Evolutionary conservation across 2,113 vertebrate genomes (phyloP).

Genomic region (Panurus biarmicus): DNA sequence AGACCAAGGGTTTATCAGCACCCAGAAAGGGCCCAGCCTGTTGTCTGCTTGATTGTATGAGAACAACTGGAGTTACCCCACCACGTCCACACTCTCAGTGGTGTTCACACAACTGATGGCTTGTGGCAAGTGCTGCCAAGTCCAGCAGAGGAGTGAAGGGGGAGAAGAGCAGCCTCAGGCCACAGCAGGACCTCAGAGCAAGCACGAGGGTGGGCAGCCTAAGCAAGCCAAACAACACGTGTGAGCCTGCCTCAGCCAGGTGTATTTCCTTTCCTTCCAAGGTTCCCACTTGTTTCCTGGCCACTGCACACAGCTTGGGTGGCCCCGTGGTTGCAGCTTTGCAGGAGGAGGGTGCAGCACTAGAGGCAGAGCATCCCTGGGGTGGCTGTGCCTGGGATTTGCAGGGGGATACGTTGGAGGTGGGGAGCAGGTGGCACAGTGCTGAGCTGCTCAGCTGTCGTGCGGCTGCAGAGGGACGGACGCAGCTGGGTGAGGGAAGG

Average conservation of each 20-base stretch:
- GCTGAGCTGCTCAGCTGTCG: slow-evolving; percentile 74
- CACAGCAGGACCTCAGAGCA: fast-evolving
- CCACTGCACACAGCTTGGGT: fast-evolving
- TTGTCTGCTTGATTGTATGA: not conserved
- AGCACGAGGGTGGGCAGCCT: fast-evolving
- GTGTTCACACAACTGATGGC: fast-evolving
- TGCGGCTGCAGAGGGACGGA: slow-evolving; percentile 47
- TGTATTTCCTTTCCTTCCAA: not conserved
- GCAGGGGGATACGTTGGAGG: not conserved
- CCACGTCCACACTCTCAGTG: not conserved
- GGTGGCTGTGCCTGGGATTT: not conserved
- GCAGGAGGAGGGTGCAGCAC: not conserved
- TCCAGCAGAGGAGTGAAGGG: fast-evolving
- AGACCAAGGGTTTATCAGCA: not conserved
- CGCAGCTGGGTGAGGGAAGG: slow-evolving; percentile 63
- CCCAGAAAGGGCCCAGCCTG: not conserved
- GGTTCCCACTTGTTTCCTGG: not conserved
- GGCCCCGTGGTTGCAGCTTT: not conserved
- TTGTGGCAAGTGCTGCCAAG: not conserved
- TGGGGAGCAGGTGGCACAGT: slow-evolving; percentile 73
- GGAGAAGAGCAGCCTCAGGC: not conserved
- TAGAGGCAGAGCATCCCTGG: not conserved
- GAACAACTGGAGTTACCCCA: not conserved
- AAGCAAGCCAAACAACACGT: not conserved
- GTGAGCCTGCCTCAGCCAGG: not conserved